Conservation (phyloP, 2,113 vertebrate species). For the Lepidothrix coronata region DNA sequence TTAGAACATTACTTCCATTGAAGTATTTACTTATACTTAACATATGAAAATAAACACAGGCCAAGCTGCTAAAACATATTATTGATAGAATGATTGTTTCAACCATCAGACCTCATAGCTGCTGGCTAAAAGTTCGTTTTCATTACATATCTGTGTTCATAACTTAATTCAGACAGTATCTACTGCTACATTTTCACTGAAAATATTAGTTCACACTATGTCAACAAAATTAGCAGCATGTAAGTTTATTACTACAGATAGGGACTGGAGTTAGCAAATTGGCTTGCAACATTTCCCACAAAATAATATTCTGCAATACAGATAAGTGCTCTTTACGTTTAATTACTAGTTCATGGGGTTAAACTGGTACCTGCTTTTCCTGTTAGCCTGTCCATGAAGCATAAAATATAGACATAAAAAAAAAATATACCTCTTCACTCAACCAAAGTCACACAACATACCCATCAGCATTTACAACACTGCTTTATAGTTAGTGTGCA, state of each 20-base stretch:
- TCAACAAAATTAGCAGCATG: not conserved
- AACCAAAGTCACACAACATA: not conserved
- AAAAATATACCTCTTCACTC: not conserved
- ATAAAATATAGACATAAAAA: not conserved
- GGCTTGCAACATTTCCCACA: not conserved
- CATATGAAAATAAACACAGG: not conserved
- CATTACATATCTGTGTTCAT: not conserved
- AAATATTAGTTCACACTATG: not conserved
- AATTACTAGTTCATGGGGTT: not conserved
- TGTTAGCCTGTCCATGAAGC: not conserved
- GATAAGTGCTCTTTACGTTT: not conserved
- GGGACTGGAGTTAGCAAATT: not conserved
- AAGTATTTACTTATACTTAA: not conserved
- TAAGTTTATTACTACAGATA: constrained; percentile 7
- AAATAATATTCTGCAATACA: not conserved
- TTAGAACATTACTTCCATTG: not conserved
- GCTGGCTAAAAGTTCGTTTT: not conserved
- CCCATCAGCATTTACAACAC: not conserved
- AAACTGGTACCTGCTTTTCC: not conserved
- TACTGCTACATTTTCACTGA: not conserved
- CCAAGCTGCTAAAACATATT: not conserved
- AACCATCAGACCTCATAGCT: not conserved
- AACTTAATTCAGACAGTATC: not conserved
- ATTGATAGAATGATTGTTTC: not conserved
- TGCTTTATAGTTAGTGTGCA: not conserved